Evolutionary conservation across 1,140 invertebrate genomes (phyloP), one percentile per base, ranked within the genome.

Genomic region (Plectrocnemia conspersa): DNA sequence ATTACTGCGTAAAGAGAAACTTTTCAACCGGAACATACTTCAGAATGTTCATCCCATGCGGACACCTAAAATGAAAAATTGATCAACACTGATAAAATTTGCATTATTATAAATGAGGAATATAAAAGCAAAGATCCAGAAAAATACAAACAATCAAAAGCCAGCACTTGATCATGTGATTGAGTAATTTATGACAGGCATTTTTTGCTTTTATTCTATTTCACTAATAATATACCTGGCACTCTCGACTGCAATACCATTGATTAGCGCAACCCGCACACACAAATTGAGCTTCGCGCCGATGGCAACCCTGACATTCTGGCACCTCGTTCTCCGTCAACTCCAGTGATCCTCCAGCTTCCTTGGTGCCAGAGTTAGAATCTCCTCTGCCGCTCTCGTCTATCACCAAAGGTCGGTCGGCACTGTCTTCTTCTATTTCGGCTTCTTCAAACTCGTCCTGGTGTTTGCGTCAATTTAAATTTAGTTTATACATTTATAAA

Each of bases 201-300:
- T n/a, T n/a, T n/a, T n/a, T 18, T 9, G 7, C 7, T 32, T 41
- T 16, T 38, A n/a, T 32, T 32, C n/a, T 32, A 32, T 9, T 32
- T 32, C n/a, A 35, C 40, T 27, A 36, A 27, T 35, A n/a, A 29
- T 62, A 59, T 73, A 91, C 89, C 82, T 93, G 90, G 68, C 90
- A 93, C 62, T 90, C 86, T 46, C 86, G 73, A 66, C 85, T 89
- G 77, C 90, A 93, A 67, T 93, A 93, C 88, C 89, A 92, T 73
- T 91, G 88, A 72, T 89, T 90, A 45, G 83, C 83, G 67, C 90
- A 93, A 18, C 85, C 88, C 47, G 87, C 86, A 68, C 90, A 93
- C 18, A 91, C 85, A 66, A 89, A 91, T 68, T 88, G 85, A 23
- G 89, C 89, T 52, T 83, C 76, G 59, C 81, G 80, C 29, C 82